Conservation (phyloP, 2,113 vertebrate genomes). For the Siniperca chuatsi region DNA sequence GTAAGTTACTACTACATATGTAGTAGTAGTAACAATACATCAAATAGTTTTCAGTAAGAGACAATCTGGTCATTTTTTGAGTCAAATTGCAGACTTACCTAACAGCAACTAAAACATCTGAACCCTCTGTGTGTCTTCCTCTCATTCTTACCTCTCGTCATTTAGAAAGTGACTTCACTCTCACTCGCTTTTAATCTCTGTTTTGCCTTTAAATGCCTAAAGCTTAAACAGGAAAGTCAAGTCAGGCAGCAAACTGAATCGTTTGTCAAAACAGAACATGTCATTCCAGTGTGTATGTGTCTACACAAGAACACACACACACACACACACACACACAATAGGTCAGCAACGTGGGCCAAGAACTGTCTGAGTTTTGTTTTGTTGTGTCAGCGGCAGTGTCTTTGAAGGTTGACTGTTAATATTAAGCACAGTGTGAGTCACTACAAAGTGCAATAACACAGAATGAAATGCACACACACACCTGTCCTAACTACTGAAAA, state of each 20-base stretch:
- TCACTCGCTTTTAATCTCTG: not conserved
- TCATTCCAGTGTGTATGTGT: constrained; percentile 25
- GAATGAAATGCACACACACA: not conserved
- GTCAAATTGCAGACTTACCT: constrained; percentile 41
- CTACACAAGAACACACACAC: constrained; percentile 2
- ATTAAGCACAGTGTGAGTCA: not conserved
- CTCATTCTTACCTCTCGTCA: not conserved
- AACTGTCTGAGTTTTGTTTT: constrained; percentile 1
- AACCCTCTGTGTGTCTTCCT: not conserved
- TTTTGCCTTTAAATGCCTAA: constrained; percentile 2
- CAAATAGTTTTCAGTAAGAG: not conserved
- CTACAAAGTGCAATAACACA: not conserved
- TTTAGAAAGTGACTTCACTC: constrained; percentile 4
- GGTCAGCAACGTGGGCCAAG: not conserved
- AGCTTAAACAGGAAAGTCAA: constrained; percentile 64
- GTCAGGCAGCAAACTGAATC: constrained; percentile 24
- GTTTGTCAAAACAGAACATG: constrained; percentile 29
- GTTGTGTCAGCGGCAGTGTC: constrained; percentile 8
- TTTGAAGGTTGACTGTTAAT: constrained; percentile 8
- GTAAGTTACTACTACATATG: too few species aligned
- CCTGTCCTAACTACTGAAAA: not conserved
- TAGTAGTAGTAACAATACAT: not conserved
- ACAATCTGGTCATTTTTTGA: not conserved
- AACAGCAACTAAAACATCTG: constrained; percentile 11
- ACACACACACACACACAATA: not conserved